A percentile compares a stretch with the other conserved stretches of the same genome.
Evolutionary conservation across 2,113 vertebrate species (phyloP).

Genomic region (Sminthopsis crassicaudata): DNA sequence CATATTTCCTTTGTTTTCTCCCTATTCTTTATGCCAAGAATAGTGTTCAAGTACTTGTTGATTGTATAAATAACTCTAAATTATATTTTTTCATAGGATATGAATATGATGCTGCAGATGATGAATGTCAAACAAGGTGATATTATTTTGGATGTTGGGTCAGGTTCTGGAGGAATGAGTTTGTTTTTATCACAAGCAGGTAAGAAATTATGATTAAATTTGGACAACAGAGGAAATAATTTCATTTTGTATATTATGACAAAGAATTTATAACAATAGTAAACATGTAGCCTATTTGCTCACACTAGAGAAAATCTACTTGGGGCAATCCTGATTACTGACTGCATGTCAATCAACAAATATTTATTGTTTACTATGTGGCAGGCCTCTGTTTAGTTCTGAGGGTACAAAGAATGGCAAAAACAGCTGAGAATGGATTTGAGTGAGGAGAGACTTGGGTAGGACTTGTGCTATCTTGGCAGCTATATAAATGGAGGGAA

Average conservation of each 20-base stretch:
- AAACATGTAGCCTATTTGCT: neutral
- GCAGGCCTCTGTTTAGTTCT: no score
- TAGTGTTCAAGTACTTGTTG: neutral
- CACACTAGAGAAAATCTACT: no score
- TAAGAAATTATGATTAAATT: slow-evolving; percentile 77
- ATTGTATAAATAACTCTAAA: neutral
- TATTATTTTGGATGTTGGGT: slow-evolving; percentile 90
- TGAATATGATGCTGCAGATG: slow-evolving; percentile 86
- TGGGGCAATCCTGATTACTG: neutral
- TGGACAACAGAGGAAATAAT: slow-evolving; percentile 24
- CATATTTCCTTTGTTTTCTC: neutral
- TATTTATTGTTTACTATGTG: no score
- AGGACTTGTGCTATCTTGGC: neutral
- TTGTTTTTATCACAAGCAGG: slow-evolving; percentile 95
- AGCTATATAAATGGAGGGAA: neutral
- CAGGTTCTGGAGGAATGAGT: slow-evolving; percentile 91
- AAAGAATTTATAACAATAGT: slow-evolving; percentile 6
- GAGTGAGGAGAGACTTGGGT: no score
- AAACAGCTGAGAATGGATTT: no score
- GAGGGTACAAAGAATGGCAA: no score
- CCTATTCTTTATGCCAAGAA: neutral
- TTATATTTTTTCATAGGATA: slow-evolving; percentile 83
- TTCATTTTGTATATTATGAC: slow-evolving; percentile 8
- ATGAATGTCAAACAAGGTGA: slow-evolving; percentile 92
- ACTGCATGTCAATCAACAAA: no score